Conservation (phyloP, 2,888 invertebrate genomes). For the Aelia acuminata region DNA sequence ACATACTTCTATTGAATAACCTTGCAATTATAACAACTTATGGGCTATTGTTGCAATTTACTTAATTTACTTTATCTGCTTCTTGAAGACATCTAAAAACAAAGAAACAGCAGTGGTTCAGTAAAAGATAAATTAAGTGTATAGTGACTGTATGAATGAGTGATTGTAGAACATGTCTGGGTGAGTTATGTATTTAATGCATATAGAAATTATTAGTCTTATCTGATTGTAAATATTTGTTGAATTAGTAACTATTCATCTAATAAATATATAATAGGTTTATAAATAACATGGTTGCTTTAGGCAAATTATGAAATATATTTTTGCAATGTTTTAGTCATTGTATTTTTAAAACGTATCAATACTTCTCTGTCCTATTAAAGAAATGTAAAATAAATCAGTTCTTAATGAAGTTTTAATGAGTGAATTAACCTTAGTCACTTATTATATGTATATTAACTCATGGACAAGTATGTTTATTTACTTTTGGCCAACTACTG, state of each 20-base stretch:
- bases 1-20: neutral
- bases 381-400: constrained; percentile 36
- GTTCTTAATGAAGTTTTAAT: neutral
- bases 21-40: constrained; percentile 39
- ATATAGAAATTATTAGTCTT: constrained; percentile 26
- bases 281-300: constrained; percentile 53
- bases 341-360: constrained; percentile 60
- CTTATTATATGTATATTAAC: neutral
- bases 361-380: constrained; percentile 48
- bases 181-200: constrained; percentile 41
- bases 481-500: no score
- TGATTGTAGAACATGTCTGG: neutral
- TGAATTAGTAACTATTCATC: constrained; percentile 9
- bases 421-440: neutral
- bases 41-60: constrained; percentile 22
- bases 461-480: no score
- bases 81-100: constrained; percentile 59
- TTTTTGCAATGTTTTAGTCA: constrained; percentile 64
- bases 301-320: constrained; percentile 63
- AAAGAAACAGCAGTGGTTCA: neutral
- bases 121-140: neutral
- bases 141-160: neutral
- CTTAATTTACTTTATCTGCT: constrained; percentile 62
- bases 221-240: constrained; percentile 43
- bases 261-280: neutral